These are phyloP conservation scores for Anseranas semipalmata DNA, from an alignment of 2,113 vertebrate species.

Conservation along the genomic window DNA sequence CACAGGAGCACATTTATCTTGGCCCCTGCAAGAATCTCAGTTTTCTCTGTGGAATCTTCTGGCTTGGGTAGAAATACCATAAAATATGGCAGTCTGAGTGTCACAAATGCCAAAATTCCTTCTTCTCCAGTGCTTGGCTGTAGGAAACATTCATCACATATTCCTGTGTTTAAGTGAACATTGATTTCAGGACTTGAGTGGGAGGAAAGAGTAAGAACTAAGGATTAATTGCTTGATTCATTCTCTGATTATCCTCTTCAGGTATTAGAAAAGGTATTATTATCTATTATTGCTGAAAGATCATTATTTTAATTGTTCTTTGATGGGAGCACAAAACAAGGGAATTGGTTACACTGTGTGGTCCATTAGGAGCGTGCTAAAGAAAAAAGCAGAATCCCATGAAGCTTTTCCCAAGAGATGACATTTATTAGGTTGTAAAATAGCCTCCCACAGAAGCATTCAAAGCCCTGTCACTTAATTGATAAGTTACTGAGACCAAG, in stretches of 20 bases:
- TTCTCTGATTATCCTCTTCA: background rate
- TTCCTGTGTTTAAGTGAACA: background rate
- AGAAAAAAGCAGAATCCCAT: background rate
- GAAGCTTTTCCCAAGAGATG: background rate
- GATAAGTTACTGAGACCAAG: background rate
- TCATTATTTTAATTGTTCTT: constrained; percentile 33
- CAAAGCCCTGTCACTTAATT: background rate
- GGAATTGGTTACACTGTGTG: background rate
- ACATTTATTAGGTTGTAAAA: constrained; percentile 34
- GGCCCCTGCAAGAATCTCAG: background rate
- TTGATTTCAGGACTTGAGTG: background rate
- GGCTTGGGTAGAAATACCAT: background rate
- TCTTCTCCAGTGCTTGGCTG: background rate
- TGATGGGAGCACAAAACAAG: constrained; percentile 6
- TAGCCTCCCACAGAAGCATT: background rate
- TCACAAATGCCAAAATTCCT: background rate
- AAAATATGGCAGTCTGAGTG: background rate
- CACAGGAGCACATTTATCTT: background rate
- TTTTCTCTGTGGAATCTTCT: background rate
- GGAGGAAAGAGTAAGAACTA: background rate
- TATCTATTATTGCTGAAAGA: background rate
- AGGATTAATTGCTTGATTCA: constrained; percentile 24
- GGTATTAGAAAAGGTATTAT: constrained; percentile 24
- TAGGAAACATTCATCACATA: background rate
- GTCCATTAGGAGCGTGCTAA: background rate